phyloP scores from a whole-genome alignment of 2,888 invertebrate species.

The Lochmaea crataegi region DNA sequence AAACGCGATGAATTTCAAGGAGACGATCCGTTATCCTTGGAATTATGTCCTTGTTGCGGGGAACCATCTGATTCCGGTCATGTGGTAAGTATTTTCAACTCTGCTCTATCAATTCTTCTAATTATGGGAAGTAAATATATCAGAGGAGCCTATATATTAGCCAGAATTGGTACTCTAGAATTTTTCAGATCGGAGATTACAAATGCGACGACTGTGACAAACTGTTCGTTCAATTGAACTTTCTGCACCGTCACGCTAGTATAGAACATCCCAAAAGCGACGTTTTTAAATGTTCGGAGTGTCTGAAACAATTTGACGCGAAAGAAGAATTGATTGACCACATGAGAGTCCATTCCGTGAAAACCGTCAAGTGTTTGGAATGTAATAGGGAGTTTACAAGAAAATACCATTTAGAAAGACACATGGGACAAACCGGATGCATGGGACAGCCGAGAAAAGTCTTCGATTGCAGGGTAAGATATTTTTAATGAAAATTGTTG shows the following conservation, averaged over 20 bases:
- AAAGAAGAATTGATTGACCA: slow-evolving; percentile 74
- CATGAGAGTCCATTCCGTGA: slow-evolving; percentile 74
- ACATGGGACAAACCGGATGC: slow-evolving; percentile 77
- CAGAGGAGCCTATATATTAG: no score
- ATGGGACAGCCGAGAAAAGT: slow-evolving; percentile 69
- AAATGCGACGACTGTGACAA: slow-evolving; percentile 75
- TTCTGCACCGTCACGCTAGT: slow-evolving; percentile 74
- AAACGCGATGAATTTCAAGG: slow-evolving; percentile 49
- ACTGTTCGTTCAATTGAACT: slow-evolving; percentile 76
- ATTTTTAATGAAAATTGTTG: not conserved
- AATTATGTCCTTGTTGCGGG: slow-evolving; percentile 70
- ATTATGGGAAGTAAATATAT: no score
- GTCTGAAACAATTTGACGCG: slow-evolving; percentile 74
- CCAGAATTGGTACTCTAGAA: not conserved
- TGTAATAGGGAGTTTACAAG: slow-evolving; percentile 81
- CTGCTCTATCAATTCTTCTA: no score
- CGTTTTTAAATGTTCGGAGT: slow-evolving; percentile 74
- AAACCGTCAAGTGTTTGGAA: slow-evolving; percentile 73
- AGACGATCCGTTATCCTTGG: slow-evolving; percentile 61
- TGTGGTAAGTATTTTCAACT: slow-evolving; percentile 63
- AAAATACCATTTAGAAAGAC: slow-evolving; percentile 79
- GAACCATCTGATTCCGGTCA: slow-evolving; percentile 70
- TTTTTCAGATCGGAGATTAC: slow-evolving; percentile 66
- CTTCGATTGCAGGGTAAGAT: slow-evolving; percentile 69
- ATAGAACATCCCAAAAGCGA: slow-evolving; percentile 76